Conservation (phyloP, 2,113 vertebrate genomes). For the Panthera leo region DNA sequence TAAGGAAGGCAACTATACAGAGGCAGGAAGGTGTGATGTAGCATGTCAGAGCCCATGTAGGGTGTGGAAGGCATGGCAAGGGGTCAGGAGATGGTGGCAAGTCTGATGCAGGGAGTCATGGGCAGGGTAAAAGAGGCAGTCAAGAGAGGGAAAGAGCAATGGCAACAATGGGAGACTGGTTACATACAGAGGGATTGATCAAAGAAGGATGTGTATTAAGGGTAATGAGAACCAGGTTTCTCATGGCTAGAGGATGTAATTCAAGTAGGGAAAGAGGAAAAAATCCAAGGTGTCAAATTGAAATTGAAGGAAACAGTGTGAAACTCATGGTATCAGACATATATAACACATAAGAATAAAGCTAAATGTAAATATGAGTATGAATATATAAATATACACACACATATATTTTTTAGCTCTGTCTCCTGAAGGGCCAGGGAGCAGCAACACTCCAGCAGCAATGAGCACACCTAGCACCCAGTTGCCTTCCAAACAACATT, state of each 20-base stretch:
- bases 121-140: not conserved
- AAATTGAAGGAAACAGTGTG: not conserved
- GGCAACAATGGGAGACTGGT: not conserved
- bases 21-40: not conserved
- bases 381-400: not conserved
- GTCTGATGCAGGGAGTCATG: not conserved
- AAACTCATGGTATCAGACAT: slow-evolving; percentile 39
- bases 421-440: not conserved
- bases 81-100: not conserved
- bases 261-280: not conserved
- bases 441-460: slow-evolving; percentile 5
- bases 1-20: not conserved
- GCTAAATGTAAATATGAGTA: not conserved
- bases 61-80: not conserved
- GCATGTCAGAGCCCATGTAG: not conserved
- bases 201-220: not conserved
- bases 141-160: not conserved
- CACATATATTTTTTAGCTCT: slow-evolving; percentile 16
- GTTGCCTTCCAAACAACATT: slow-evolving; percentile 26
- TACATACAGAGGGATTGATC: not conserved
- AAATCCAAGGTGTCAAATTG: not conserved
- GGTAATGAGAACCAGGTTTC: slow-evolving; percentile 10
- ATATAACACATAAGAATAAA: not conserved
- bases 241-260: not conserved
- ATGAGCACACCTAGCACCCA: not conserved